These are phyloP conservation scores for Calidris pugnax DNA, from an alignment of 2,113 vertebrate genomes.

Conservation along the genomic window DNA sequence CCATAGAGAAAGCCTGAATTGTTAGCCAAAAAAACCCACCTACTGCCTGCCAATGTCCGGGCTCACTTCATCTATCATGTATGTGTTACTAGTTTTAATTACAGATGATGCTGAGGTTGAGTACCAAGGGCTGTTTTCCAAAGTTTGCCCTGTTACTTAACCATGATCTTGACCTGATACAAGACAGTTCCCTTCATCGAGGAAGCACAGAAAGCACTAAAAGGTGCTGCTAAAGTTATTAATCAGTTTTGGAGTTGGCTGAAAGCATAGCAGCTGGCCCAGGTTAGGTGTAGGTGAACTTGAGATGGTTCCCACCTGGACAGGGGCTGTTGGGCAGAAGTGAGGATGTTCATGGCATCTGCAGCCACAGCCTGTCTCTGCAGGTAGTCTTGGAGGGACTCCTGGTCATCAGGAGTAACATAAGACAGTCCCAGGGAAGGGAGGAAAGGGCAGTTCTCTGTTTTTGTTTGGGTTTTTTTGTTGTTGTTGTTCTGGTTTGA, in stretches of 20 bases:
- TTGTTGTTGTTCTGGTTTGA: background rate
- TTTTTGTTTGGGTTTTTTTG: too few species aligned
- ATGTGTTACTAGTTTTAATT: background rate
- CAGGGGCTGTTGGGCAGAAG: background rate
- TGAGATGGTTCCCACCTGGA: background rate
- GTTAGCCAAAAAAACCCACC: background rate
- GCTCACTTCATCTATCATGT: background rate
- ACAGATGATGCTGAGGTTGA: background rate
- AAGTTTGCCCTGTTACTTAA: background rate
- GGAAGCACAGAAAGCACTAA: background rate
- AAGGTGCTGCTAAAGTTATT: background rate
- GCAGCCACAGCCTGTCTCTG: background rate
- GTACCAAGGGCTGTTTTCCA: background rate
- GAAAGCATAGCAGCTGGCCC: rapidly evolving
- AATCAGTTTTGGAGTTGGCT: background rate
- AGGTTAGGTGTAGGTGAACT: background rate
- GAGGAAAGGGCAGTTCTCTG: background rate
- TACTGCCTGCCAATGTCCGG: background rate
- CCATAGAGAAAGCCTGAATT: background rate
- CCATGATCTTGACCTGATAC: background rate
- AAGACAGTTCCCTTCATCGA: background rate
- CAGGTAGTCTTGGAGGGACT: background rate
- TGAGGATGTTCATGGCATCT: background rate
- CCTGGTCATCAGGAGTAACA: background rate
- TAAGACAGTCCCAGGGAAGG: background rate